These are phyloP conservation scores for Cordilura impudica DNA, from an alignment of 2,888 invertebrate genomes.

Conservation along the genomic window DNA sequence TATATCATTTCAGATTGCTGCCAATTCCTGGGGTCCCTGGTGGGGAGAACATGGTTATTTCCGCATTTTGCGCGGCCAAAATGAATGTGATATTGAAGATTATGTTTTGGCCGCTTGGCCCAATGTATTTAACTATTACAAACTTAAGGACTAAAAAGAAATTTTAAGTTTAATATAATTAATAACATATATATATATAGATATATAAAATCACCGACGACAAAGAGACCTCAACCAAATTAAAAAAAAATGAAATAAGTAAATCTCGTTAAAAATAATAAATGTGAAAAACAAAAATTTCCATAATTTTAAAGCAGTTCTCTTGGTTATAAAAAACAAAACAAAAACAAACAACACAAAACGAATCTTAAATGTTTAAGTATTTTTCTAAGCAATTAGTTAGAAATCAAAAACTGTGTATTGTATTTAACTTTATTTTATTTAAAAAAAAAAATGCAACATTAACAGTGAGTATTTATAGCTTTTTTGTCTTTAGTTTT, in stretches of 20 bases:
- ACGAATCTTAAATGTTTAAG: conserved; percentile 48
- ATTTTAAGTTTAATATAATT: conserved; percentile 50
- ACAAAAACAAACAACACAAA: conserved; percentile 16
- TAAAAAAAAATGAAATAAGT: too few species aligned
- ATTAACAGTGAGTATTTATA: conserved; percentile 54
- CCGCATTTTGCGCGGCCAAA: conserved; percentile 88
- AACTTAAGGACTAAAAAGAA: conserved; percentile 61
- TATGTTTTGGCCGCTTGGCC: conserved; percentile 90
- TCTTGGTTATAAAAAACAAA: conserved; percentile 24
- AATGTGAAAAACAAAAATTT: conserved; percentile 24
- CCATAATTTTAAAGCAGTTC: conserved; percentile 52
- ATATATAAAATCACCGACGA: conserved; percentile 45
- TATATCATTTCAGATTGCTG: conserved; percentile 84
- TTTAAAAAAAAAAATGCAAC: conserved; percentile 3
- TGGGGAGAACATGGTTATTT: conserved; percentile 97
- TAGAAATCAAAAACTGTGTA: conserved; percentile 2
- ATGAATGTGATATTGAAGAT: conserved; percentile 94
- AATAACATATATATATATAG: background rate
- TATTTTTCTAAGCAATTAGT: conserved; percentile 22
- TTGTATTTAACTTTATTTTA: conserved; percentile 14
- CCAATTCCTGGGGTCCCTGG: conserved; percentile 94
- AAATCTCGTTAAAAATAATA: conserved; percentile 50
- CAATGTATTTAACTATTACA: conserved; percentile 74
- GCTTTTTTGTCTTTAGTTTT: conserved; percentile 33
- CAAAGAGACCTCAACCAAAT: conserved; percentile 63